These are phyloP conservation scores for Psylliodes chrysocephalus DNA, from an alignment of 2,888 invertebrate species.

Conservation along the genomic window DNA sequence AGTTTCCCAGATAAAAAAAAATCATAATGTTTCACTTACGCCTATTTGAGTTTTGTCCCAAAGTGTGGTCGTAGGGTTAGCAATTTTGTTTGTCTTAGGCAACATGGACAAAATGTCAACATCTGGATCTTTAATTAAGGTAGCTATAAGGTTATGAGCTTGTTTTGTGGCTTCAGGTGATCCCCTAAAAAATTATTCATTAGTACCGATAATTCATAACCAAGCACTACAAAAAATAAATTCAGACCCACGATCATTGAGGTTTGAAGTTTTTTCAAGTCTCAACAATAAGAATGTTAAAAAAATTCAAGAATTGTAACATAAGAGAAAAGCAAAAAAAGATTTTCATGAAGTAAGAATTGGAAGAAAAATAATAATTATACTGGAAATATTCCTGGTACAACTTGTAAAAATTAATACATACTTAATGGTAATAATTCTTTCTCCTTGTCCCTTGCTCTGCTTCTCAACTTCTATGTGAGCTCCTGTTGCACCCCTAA, in stretches of 20 bases:
- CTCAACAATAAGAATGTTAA: too few species aligned
- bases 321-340: too few species aligned
- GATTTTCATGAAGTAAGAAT: too few species aligned
- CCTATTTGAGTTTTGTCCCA: constrained; percentile 70
- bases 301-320: too few species aligned
- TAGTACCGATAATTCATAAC: neutral
- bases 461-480: constrained; percentile 99
- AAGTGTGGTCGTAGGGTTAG: constrained; percentile 67
- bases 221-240: too few species aligned
- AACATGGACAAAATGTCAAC: constrained; percentile 87
- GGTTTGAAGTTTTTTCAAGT: too few species aligned
- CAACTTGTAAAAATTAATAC: constrained; percentile 49
- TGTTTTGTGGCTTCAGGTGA: constrained; percentile 92
- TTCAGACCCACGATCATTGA: too few species aligned
- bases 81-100: constrained; percentile 68
- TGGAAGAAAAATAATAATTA: too few species aligned
- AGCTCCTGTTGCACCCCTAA: constrained; percentile 95
- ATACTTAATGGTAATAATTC: constrained; percentile 94
- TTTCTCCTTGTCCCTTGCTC: constrained; percentile 91
- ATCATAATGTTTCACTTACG: constrained; percentile 61
- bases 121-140: constrained; percentile 95
- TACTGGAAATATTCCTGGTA: too few species aligned
- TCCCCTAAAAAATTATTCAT: constrained; percentile 69
- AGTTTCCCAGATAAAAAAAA: neutral
- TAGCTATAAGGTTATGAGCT: constrained; percentile 89